Base-by-base conservation (phyloP, 2,888 invertebrate genomes). In the Pollenia labialis region DNA sequence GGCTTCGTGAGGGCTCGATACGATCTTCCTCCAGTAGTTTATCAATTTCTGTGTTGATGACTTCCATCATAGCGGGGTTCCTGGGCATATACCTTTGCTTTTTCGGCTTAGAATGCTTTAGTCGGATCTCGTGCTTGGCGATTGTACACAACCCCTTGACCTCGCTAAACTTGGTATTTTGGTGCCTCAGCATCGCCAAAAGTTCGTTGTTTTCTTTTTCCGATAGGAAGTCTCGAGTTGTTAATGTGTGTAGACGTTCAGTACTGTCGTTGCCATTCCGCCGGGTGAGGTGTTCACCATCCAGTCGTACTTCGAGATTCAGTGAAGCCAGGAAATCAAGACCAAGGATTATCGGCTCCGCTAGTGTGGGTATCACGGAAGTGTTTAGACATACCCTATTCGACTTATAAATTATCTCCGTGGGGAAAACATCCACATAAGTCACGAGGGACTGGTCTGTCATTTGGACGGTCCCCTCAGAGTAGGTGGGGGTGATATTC, bases 11-110 rank as follows among this genome's bases (percentile, higher is more conserved):
- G 3, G 84, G 81, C 23, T 84, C 87, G 4, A 84, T 84, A 8
- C 40, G 58, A 3, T 40, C 77, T 11, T 76, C 66, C 0, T 7
- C 40, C 2, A 82, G 10, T 0, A 87, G 56, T 14, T 81, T 72
- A 8, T 81, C 58, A 1, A 88, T 12, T 48, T 88, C 83, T 2
- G 16, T 48, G 9, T 85, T 77, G 1, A 83, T 81, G 1, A 79
- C 23, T 10, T 32, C 46, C 69, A 74, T 72, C 81, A 83, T 81
- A 0, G 75, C 85, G 0, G 88, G 81, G 11, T 86, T 88, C 11
- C 62, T 56, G 1, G 87, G 85, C n/a, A 69, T 75, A 12, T 77
- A 77, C 0, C 83, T 32, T 42, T 86, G 87, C n/a, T 76, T 83
- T 7, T 83, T 74, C 3, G 86, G 75, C 7, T 60, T 48, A 1